Evolutionary conservation across 2,113 vertebrate genomes (phyloP), one percentile per base, ranked within the genome.

Genomic region (Scomber japonicus): DNA sequence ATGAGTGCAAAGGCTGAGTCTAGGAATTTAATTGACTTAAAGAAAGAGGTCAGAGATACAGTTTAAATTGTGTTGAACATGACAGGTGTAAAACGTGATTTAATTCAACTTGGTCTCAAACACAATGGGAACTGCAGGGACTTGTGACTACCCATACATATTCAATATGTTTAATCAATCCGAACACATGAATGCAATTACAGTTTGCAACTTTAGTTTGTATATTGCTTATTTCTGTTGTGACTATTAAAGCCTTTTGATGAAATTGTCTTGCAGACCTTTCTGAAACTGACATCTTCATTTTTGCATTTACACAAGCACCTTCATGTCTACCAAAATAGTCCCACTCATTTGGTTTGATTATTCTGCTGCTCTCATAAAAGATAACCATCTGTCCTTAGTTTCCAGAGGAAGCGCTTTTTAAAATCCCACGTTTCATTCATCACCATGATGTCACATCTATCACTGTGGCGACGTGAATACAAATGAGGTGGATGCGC

Each of bases 311-410:
- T 67, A 82, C 61, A 66, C 69, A 70, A 45, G 35, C 81, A 72
- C 78, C 61, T 68, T 82, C 65, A 65, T 67, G 71, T 71, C 88
- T 50, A 85, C 74, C 76, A 67, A 88, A 89, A 86, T 74, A 81
- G 78, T 75, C 69, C 53, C 13, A 59, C 87, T 92, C 90, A 91
- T 93, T 92, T 91, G 86, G 75, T 93, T 92, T 91, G 85, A 94
- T 94, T 94, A 93, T 93, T 91, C 86, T 75, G 76, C 69, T 56
- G 82, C 85, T 68, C 80, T 84, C 89, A 75, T 94, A 91, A 94
- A 92, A 92, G 90, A 93, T 79, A 88, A 89, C 91, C 92, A 95
- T 94, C 93, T 94, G 94, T 92, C 93, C 93, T 92, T 91, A 75
- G 84, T 90, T 93, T 93, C 74, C 83, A 79, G 82, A 91, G 92